Evolutionary conservation across 2,888 invertebrate genomes (phyloP), one percentile per base, ranked within the genome.

Genomic region (Hyalella azteca): DNA sequence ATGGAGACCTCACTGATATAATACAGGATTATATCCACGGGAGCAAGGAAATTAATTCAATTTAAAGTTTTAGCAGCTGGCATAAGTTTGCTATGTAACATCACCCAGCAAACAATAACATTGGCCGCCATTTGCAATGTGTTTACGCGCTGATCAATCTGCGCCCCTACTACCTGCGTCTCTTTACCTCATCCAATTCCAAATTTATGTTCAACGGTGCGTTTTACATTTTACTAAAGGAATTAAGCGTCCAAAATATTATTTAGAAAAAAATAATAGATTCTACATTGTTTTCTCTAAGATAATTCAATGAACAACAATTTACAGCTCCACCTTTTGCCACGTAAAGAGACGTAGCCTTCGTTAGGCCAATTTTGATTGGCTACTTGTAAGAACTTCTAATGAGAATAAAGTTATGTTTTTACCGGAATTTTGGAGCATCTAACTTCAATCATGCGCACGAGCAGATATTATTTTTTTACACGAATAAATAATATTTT

Each of bases 91-190:
- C 66, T 36, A 66, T 66, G 66, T 66, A 78, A 88, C 88, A 88
- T 88, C 93, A 93, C 93, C 93, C 93, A 93, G 94, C 93, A 88
- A 95, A 96, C 95, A 96, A 96, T 95, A 96, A 96, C 95, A 96
- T 95, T 94, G 93, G 95, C 93, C 95, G 96, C 96, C 96, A 96
- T 96, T 96, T 95, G 95, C 94, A 95, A 94, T 95, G 93, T 83
- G 78, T 73, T 76, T 82, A 85, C 82, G 83, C 85, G 83, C 85
- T 81, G 81, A 83, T 81, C 83, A 83, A 81, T 83, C 83, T 79
- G 78, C 79, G 82, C 81, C 81, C 82, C 66, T 78, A 77, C 77
- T 59, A 59, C 73, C 36, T 36, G 39, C 36, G 66, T 66, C 66
- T 66, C 66, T 66, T 66, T 66, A 36, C 11, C n/a, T n/a, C n/a